phyloP scores from a whole-genome alignment of 2,113 vertebrate species.

The Vireo altiloquus region DNA sequence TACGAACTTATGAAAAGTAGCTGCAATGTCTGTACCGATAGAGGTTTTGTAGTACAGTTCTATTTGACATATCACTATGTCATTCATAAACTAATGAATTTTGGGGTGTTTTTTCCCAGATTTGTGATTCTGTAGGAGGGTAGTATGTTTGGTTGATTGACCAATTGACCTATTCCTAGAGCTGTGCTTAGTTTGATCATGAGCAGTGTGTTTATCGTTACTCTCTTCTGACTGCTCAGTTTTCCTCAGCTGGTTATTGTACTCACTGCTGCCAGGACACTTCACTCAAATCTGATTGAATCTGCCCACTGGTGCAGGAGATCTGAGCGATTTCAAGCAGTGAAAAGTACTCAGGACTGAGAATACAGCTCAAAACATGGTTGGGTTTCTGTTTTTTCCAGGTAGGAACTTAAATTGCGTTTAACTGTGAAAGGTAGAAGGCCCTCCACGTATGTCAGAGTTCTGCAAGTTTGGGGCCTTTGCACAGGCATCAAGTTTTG shows the following conservation, averaged over 20 bases:
- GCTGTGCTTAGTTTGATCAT: neutral
- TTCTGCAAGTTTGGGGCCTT: neutral
- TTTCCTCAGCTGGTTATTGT: neutral
- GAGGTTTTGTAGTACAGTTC: neutral
- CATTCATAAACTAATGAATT: neutral
- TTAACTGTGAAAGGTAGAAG: neutral
- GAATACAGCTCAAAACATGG: accelerated
- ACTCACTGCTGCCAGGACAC: neutral
- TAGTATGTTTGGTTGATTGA: neutral
- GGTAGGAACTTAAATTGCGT: neutral
- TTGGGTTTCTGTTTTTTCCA: neutral
- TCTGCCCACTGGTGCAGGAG: neutral
- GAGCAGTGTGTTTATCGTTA: neutral
- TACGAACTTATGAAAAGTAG: neutral
- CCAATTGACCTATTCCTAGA: neutral
- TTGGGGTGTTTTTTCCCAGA: neutral
- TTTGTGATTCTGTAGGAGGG: neutral
- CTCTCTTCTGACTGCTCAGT: neutral
- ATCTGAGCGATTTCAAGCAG: neutral
- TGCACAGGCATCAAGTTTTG: neutral
- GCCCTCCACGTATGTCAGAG: neutral
- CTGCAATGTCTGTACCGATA: neutral
- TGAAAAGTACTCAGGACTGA: neutral
- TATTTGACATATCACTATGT: neutral
- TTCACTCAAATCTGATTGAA: neutral